A percentile compares a stretch with the other conserved stretches of the same genome.
Conservation (phyloP, 2,888 invertebrate genomes). For the Phrixothrix hirtus region DNA sequence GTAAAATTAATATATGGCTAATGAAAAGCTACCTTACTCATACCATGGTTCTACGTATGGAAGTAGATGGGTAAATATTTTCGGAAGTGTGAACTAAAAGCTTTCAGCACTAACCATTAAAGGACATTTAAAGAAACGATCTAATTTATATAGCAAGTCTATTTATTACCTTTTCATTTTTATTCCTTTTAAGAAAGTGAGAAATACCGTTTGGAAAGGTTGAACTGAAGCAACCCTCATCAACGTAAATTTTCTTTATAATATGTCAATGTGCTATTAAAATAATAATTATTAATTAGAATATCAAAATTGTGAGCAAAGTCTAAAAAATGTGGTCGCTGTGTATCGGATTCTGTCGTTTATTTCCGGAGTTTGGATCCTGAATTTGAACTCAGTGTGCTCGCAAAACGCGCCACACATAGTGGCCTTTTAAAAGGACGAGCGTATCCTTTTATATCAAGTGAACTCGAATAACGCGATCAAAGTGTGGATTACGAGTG, state of each 20-base stretch:
- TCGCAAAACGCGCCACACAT: constrained; percentile 45
- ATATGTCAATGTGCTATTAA: no score
- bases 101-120: not conserved
- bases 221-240: no score
- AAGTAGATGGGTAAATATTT: no score
- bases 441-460: constrained; percentile 39
- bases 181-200: not conserved
- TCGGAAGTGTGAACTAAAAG: not conserved
- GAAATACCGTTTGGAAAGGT: not conserved
- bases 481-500: constrained; percentile 42
- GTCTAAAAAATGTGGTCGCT: constrained; percentile 22
- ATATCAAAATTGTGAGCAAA: constrained; percentile 1
- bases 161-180: no score
- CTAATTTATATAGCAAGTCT: no score
- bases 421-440: constrained; percentile 45
- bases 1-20: no score
- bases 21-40: no score
- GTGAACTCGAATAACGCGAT: constrained; percentile 47
- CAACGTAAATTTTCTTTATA: no score
- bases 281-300: not conserved
- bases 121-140: not conserved
- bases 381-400: constrained; percentile 47
- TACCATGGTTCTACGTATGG: no score
- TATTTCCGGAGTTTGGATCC: constrained; percentile 42
- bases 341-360: constrained; percentile 36